Conservation (phyloP, 2,113 vertebrate genomes). For the Cisticola juncidis region DNA sequence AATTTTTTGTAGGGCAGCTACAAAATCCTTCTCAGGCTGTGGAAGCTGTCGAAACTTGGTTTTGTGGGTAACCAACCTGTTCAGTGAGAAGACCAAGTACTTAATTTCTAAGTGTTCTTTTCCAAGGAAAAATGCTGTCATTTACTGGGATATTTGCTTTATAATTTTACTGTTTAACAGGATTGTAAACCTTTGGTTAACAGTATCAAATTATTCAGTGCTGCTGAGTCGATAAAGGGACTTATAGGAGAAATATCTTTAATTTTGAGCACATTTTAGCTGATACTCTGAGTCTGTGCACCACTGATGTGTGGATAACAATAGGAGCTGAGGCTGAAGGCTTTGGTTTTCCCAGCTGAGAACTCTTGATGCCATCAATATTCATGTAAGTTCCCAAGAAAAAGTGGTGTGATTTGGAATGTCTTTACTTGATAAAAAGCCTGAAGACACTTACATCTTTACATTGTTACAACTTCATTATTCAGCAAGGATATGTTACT, state of each 20-base stretch:
- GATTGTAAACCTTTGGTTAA: background rate
- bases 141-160: background rate
- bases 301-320: background rate
- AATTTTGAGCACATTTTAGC: background rate
- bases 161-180: background rate
- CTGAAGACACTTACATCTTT: background rate
- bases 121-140: background rate
- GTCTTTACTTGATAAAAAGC: background rate
- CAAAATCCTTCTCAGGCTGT: constrained; percentile 21
- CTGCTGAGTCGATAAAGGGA: background rate
- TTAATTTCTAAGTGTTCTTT: constrained; percentile 42
- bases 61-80: constrained; percentile 60
- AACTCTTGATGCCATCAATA: background rate
- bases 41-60: constrained; percentile 48
- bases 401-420: background rate
- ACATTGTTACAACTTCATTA: background rate
- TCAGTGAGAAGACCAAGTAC: constrained; percentile 9
- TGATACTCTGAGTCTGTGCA: background rate
- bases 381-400: background rate
- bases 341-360: background rate
- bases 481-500: background rate
- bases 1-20: constrained; percentile 35
- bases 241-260: background rate
- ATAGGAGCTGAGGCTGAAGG: background rate
- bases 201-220: background rate